A percentile compares a stretch with the other conserved stretches of the same genome.
Evolutionary conservation across 2,888 invertebrate genomes (phyloP).

Genomic region (Spilarctia lutea): DNA sequence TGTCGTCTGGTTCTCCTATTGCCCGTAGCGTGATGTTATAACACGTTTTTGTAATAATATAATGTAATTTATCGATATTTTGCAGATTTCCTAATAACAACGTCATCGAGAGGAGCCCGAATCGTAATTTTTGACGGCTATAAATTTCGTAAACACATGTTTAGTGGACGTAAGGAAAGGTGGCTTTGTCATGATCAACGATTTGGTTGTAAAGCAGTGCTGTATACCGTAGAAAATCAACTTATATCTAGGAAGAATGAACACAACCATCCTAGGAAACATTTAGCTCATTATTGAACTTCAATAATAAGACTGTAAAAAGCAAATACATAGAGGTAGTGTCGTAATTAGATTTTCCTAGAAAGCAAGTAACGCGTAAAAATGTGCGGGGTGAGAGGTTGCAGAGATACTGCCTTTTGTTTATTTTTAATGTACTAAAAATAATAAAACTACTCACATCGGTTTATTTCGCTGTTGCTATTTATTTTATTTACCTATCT

Average conservation of each 20-base stretch:
- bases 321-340: no score
- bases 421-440: no score
- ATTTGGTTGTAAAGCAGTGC: conserved; percentile 13
- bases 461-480: no score
- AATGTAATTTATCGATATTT: neutral
- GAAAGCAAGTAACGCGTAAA: no score
- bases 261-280: conserved; percentile 14
- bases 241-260: neutral
- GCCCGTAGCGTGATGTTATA: no score
- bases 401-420: no score
- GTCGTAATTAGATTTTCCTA: no score
- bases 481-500: no score
- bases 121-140: conserved; percentile 12
- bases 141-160: conserved; percentile 11
- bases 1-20: no score
- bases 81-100: conserved; percentile 10
- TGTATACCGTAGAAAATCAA: conserved; percentile 10
- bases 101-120: conserved; percentile 5
- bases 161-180: neutral
- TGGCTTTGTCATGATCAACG: conserved; percentile 12
- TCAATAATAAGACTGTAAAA: neutral
- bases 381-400: no score
- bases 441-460: no score
- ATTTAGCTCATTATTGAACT: neutral
- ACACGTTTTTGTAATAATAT: neutral